Percentiles rank a stretch among this genome's conserved stretches.
phyloP scores from a whole-genome alignment of 2,113 vertebrate genomes.

The Percina caprodes region DNA sequence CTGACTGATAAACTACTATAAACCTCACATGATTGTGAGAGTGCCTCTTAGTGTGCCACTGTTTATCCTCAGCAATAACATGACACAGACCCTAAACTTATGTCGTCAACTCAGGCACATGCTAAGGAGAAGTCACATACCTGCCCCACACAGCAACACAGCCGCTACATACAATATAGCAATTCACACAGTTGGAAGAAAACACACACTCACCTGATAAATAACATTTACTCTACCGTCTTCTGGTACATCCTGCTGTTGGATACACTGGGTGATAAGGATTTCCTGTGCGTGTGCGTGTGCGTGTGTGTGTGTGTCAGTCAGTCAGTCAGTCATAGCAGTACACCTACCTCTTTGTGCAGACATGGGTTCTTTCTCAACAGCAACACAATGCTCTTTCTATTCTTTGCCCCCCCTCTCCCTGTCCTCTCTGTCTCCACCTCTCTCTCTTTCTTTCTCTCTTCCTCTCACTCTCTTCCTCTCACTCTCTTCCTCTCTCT shows the following conservation, averaged over 20 bases:
- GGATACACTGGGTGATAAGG: slow-evolving; percentile 2
- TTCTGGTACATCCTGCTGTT: slow-evolving; percentile 29
- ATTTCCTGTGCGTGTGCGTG: slow-evolving; percentile 40
- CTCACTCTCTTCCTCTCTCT: slow-evolving; percentile 35
- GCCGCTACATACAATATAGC: slow-evolving; percentile 21
- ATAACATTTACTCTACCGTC: slow-evolving; percentile 4
- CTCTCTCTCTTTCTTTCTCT: slow-evolving; percentile 27
- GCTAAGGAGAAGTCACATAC: slow-evolving; percentile 54
- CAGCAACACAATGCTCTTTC: slow-evolving; percentile 76
- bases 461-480: slow-evolving; percentile 16
- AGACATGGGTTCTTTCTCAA: slow-evolving; percentile 78
- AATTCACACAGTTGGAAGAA: slow-evolving; percentile 36
- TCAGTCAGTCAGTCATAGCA: slow-evolving; percentile 63
- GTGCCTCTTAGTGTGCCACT: not conserved
- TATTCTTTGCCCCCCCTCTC: slow-evolving; percentile 70
- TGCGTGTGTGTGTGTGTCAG: slow-evolving; percentile 30
- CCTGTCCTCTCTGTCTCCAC: slow-evolving; percentile 3
- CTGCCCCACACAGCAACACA: slow-evolving; percentile 42
- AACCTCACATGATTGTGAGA: slow-evolving; percentile 7
- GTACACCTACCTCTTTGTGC: slow-evolving; percentile 83
- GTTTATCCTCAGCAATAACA: slow-evolving; percentile 6
- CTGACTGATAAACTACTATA: slow-evolving; percentile 11
- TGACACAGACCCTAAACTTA: not conserved
- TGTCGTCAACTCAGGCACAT: not conserved
- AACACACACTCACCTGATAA: slow-evolving; percentile 60